Percentiles rank a stretch among this genome's conserved stretches.
phyloP scores from a whole-genome alignment of 2,888 invertebrate genomes.

The Limnephilus marmoratus region DNA sequence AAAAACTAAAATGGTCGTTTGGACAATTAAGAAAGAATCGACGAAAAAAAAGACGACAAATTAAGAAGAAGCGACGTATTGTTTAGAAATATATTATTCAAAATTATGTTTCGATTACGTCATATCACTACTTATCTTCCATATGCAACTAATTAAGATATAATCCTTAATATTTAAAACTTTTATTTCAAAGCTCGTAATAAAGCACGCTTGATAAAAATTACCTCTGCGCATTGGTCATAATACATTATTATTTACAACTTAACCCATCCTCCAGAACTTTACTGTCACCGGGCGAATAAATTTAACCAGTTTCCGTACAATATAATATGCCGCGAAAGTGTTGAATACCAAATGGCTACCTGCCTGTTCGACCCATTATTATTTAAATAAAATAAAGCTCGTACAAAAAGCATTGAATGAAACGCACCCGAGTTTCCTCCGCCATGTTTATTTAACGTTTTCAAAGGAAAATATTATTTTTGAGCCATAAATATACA shows the following conservation, averaged over 20 bases:
- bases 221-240: not conserved
- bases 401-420: not conserved
- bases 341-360: slow-evolving; percentile 27
- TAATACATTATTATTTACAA: not conserved
- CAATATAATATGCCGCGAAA: slow-evolving; percentile 8
- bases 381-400: slow-evolving; percentile 27
- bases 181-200: too few relatives aligned
- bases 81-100: too few relatives aligned
- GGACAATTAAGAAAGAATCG: too few relatives aligned
- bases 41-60: too few relatives aligned
- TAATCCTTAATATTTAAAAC: too few relatives aligned
- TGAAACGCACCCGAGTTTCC: not conserved
- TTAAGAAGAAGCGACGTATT: too few relatives aligned
- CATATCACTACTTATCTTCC: too few relatives aligned
- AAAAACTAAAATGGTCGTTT: too few relatives aligned
- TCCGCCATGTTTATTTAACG: not conserved
- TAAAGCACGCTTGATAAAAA: too few relatives aligned
- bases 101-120: too few relatives aligned
- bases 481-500: not conserved
- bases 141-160: too few relatives aligned
- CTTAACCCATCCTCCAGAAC: not conserved
- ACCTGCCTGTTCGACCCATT: slow-evolving; percentile 11
- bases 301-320: slow-evolving; percentile 5
- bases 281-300: not conserved
- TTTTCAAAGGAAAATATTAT: not conserved